phyloP scores from a whole-genome alignment of 1,140 invertebrate species.

The Dryas iulia region DNA sequence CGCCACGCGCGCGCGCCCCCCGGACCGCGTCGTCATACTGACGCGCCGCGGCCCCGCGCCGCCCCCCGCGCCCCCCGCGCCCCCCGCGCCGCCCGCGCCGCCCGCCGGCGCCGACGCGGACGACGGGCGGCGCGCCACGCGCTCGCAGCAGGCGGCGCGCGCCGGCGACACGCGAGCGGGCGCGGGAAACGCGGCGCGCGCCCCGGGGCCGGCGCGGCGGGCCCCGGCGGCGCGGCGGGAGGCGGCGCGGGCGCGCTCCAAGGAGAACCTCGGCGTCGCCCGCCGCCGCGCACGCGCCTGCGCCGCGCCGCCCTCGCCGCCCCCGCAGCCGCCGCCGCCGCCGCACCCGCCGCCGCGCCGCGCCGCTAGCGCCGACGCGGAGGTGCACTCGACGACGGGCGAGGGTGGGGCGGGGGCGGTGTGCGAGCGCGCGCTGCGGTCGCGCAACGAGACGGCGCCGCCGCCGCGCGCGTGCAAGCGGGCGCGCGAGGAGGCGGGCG shows the following conservation, averaged over 20 bases:
- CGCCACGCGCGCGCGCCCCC: conserved; percentile 42
- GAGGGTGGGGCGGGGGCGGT: conserved; percentile 27
- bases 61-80: conserved; percentile 18
- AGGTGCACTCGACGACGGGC: conserved; percentile 52
- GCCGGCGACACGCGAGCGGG: conserved; percentile 42
- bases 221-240: conserved; percentile 49
- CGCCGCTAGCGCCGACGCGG: conserved; percentile 32
- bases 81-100: conserved; percentile 23
- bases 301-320: conserved; percentile 42
- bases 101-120: conserved; percentile 29
- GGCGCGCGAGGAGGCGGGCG: conserved; percentile 30
- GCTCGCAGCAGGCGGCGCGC: conserved; percentile 37
- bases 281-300: conserved; percentile 40
- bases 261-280: conserved; percentile 56
- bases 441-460: conserved; percentile 48
- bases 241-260: conserved; percentile 43
- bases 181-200: conserved; percentile 63
- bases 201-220: conserved; percentile 55
- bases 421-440: conserved; percentile 38
- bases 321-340: conserved; percentile 35
- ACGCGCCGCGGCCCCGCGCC: conserved; percentile 41
- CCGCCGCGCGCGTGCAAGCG: conserved; percentile 40
- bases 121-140: conserved; percentile 36
- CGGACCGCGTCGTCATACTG: conserved; percentile 55
- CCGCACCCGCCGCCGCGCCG: conserved; percentile 21